phyloP scores from a whole-genome alignment of 2,113 vertebrate species.

The Aspidoscelis tigris region DNA sequence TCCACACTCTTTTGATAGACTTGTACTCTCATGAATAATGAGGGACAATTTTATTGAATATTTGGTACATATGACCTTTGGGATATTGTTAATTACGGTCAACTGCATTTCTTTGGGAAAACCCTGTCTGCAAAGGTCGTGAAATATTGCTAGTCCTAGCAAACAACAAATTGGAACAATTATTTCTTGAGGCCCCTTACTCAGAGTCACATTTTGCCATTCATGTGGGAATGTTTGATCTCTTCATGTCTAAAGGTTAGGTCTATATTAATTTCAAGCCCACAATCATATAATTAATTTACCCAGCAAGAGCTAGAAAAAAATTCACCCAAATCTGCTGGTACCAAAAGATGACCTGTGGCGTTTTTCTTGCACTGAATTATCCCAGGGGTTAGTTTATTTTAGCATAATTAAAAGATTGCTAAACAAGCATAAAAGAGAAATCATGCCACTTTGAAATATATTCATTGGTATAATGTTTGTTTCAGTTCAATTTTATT shows the following conservation, averaged over 20 bases:
- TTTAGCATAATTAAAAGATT: slow-evolving; percentile 32
- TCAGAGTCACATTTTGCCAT: slow-evolving; percentile 53
- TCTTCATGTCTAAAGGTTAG: slow-evolving; percentile 43
- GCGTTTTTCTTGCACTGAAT: slow-evolving; percentile 49
- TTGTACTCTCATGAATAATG: no score
- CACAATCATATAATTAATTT: slow-evolving; percentile 63
- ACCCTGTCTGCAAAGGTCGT: slow-evolving; percentile 30
- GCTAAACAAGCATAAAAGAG: slow-evolving; percentile 35
- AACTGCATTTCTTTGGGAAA: slow-evolving; percentile 4
- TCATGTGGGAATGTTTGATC: slow-evolving; percentile 45
- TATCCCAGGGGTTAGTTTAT: slow-evolving; percentile 19
- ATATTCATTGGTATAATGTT: background rate
- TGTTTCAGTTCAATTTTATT: slow-evolving; percentile 1
- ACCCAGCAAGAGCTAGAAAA: slow-evolving; percentile 52
- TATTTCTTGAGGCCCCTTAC: slow-evolving; percentile 37
- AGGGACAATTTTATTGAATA: slow-evolving; percentile 2
- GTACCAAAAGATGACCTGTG: slow-evolving; percentile 53
- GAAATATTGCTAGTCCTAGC: slow-evolving; percentile 13
- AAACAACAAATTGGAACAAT: slow-evolving; percentile 39
- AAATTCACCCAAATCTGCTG: slow-evolving; percentile 52
- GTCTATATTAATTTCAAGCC: slow-evolving; percentile 57
- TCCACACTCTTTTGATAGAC: no score
- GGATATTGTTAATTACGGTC: slow-evolving; percentile 24
- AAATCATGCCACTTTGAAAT: slow-evolving; percentile 3
- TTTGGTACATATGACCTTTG: background rate